Conservation (phyloP, 1,140 invertebrate genomes). For the Cyrtorhinus lividipennis region DNA sequence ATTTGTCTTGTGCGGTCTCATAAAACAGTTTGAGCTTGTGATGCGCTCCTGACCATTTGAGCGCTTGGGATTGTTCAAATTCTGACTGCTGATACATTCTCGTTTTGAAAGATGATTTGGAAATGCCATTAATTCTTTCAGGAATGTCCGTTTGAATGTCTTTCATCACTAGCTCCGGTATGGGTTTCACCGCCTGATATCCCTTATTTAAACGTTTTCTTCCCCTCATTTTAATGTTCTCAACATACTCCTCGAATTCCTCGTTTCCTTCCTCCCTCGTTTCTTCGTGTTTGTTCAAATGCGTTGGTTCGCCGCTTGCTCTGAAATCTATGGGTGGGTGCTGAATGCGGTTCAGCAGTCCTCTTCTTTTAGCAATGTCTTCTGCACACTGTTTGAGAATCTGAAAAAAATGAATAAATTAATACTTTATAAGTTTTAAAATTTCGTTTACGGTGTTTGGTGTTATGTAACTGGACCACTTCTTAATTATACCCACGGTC, state of each 20-base stretch:
- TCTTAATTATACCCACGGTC: too few species aligned
- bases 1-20: not conserved
- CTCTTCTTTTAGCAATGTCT: not conserved
- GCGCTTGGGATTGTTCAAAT: not conserved
- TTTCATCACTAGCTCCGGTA: not conserved
- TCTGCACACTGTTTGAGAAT: not conserved
- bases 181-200: not conserved
- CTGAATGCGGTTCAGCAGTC: not conserved
- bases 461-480: too few species aligned
- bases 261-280: not conserved
- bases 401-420: not conserved
- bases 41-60: not conserved
- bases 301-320: not conserved
- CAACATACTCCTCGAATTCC: not conserved
- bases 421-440: too few species aligned
- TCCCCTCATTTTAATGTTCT: not conserved
- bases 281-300: not conserved
- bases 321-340: not conserved
- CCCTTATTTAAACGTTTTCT: not conserved
- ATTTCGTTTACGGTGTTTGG: too few species aligned
- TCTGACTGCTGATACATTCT: slow-evolving; percentile 5
- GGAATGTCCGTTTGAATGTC: not conserved
- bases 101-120: not conserved
- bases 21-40: slow-evolving; percentile 7
- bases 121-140: not conserved